These are phyloP conservation scores for Thamnaconus septentrionalis DNA, from an alignment of 2,113 vertebrate genomes.

Conservation along the genomic window DNA sequence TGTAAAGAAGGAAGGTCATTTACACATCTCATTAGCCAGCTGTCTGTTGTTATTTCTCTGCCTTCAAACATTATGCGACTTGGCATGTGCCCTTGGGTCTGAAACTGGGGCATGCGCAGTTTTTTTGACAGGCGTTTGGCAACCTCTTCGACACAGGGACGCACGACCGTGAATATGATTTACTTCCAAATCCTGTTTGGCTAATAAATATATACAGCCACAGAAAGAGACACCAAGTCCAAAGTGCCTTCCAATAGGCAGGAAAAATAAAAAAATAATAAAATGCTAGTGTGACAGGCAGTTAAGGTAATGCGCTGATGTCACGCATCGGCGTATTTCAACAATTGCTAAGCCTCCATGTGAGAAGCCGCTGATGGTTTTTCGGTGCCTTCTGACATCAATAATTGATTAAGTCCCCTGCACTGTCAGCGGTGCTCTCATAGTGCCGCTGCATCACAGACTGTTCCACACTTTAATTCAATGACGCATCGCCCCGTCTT, in stretches of 20 bases:
- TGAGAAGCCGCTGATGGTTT: conserved; percentile 58
- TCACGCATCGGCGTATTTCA: conserved; percentile 50
- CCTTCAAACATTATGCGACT: conserved; percentile 23
- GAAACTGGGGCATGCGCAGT: not conserved
- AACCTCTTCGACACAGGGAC: not conserved
- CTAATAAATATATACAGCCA: conserved; percentile 1
- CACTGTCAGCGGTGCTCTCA: conserved; percentile 49
- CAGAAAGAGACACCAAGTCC: conserved; percentile 4
- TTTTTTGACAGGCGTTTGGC: not conserved
- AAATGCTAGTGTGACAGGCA: conserved; percentile 36
- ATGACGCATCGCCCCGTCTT: conserved; percentile 23
- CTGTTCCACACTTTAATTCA: conserved; percentile 21
- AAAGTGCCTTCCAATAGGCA: not conserved
- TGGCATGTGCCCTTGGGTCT: conserved; percentile 14
- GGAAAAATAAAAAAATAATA: not conserved
- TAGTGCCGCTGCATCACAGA: conserved; percentile 40
- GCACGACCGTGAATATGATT: too few species aligned
- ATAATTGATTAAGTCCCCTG: conserved; percentile 67
- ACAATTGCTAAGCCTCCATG: conserved; percentile 43
- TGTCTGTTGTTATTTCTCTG: conserved; percentile 21
- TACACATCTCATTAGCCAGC: conserved; percentile 43
- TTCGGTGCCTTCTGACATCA: conserved; percentile 55
- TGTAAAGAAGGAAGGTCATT: conserved; percentile 21
- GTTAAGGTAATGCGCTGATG: conserved; percentile 24
- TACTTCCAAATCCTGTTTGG: not conserved